Evolutionary conservation across 1,140 invertebrate species (phyloP).

Genomic region (Heterodera schachtii): DNA sequence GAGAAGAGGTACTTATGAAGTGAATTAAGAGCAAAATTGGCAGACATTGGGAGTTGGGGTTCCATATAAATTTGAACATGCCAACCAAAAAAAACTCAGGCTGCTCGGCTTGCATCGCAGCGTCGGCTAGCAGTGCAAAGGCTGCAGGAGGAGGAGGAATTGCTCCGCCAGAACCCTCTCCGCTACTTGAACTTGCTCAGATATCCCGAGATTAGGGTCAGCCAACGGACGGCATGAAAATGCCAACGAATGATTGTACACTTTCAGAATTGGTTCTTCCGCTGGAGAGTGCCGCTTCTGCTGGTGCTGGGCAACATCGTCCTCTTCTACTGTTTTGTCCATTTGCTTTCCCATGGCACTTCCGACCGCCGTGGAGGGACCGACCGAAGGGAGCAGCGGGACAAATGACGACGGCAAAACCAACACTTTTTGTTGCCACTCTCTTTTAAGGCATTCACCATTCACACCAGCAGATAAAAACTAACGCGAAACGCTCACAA

Average conservation of each 20-base stretch:
- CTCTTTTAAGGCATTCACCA: background rate
- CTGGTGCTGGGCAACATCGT: constrained; percentile 52
- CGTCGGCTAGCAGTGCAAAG: constrained; percentile 87
- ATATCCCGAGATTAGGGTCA: constrained; percentile 90
- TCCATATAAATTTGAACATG: no score
- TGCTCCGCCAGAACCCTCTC: constrained; percentile 86
- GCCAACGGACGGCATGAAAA: constrained; percentile 45
- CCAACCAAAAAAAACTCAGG: constrained; percentile 60
- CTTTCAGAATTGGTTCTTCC: constrained; percentile 50
- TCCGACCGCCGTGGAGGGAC: background rate
- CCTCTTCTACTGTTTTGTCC: constrained; percentile 52
- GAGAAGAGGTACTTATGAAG: constrained; percentile 75
- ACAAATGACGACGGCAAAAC: background rate
- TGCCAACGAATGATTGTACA: background rate
- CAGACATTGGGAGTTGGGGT: no score
- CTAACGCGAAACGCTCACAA: no score
- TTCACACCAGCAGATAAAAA: background rate
- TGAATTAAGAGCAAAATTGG: no score
- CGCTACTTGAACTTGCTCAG: constrained; percentile 79
- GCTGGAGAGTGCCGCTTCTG: constrained; percentile 46
- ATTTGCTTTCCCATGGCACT: constrained; percentile 46
- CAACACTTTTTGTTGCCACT: background rate
- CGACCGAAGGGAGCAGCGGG: background rate
- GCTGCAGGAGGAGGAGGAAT: constrained; percentile 86
- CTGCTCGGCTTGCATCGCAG: constrained; percentile 85